Percentiles rank a stretch among this genome's conserved stretches.
Evolutionary conservation across 2,797 vertebrate species (phyloP).

Genomic region (Coluber constrictor): DNA sequence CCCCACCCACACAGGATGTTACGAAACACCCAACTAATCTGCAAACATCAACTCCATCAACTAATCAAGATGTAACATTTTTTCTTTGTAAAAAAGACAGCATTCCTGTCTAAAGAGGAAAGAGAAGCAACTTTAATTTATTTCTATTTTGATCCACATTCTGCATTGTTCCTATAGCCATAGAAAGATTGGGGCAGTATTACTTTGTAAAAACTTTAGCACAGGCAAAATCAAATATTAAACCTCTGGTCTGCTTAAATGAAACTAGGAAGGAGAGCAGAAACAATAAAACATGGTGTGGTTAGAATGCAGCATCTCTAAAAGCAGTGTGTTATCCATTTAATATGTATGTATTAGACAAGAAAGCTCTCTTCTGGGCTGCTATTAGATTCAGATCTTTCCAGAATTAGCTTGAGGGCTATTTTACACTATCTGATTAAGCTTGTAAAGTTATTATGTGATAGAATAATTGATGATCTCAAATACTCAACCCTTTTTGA

Average conservation of each 20-base stretch:
- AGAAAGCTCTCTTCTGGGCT: conserved; percentile 18
- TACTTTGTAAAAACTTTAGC: conserved; percentile 57
- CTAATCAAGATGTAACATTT: background rate
- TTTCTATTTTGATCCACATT: conserved; percentile 28
- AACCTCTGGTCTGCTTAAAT: conserved; percentile 44
- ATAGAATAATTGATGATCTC: background rate
- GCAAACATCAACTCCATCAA: no score
- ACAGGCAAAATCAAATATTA: conserved; percentile 36
- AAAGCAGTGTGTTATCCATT: background rate
- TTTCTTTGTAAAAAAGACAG: conserved; percentile 38
- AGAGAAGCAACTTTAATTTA: conserved; percentile 30
- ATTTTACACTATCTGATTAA: background rate
- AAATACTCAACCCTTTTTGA: background rate
- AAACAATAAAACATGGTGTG: conserved; percentile 48
- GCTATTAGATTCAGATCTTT: conserved; percentile 12
- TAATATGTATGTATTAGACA: background rate
- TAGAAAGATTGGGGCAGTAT: conserved; percentile 46
- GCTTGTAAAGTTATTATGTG: background rate
- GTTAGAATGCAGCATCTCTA: conserved; percentile 25
- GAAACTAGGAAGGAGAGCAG: conserved; percentile 43
- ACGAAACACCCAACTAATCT: no score
- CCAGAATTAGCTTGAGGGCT: background rate
- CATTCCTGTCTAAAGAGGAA: conserved; percentile 6
- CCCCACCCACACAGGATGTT: no score
- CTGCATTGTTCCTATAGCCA: conserved; percentile 44